Percentiles rank a stretch among this genome's conserved stretches.
Conservation (phyloP, 2,888 invertebrate genomes). For the Pristionchus arcanus region DNA sequence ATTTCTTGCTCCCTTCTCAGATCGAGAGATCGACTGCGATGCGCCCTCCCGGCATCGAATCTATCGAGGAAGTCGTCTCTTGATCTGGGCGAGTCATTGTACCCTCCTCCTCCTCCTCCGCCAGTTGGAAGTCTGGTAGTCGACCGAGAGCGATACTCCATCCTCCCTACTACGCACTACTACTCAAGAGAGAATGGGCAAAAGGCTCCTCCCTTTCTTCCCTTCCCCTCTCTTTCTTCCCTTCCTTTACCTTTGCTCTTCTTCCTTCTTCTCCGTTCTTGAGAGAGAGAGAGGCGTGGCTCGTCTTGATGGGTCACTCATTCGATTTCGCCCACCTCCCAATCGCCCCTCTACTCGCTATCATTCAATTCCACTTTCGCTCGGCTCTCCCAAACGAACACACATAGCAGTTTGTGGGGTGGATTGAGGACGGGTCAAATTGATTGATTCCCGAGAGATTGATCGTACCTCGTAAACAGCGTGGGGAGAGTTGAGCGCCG, state of each 20-base stretch:
- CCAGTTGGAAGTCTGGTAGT: conserved; percentile 46
- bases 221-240: neutral
- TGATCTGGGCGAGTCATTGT: conserved; percentile 22
- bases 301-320: conserved; percentile 45
- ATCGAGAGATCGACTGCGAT: conserved; percentile 50
- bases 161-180: conserved; percentile 37
- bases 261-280: neutral
- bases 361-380: conserved; percentile 50
- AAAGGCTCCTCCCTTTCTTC: neutral
- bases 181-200: neutral
- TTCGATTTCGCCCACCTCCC: conserved; percentile 32
- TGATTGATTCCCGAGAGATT: conserved; percentile 1
- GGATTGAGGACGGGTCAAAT: conserved; percentile 7
- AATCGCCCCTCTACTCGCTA: neutral
- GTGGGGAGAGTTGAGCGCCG: conserved; percentile 11
- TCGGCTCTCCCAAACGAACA: neutral
- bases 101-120: neutral
- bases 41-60: conserved; percentile 53
- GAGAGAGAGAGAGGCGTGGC: conserved; percentile 45
- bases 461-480: conserved; percentile 38
- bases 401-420: neutral
- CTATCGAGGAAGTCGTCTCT: conserved; percentile 53
- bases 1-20: conserved; percentile 46
- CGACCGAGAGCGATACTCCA: conserved; percentile 54
- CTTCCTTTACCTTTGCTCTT: conserved; percentile 13